Percentiles rank a stretch among this genome's conserved stretches.
Evolutionary conservation across 92 coral and sea anemone genomes (phyloP).

Genomic region (Isaurus tuberculatus): DNA sequence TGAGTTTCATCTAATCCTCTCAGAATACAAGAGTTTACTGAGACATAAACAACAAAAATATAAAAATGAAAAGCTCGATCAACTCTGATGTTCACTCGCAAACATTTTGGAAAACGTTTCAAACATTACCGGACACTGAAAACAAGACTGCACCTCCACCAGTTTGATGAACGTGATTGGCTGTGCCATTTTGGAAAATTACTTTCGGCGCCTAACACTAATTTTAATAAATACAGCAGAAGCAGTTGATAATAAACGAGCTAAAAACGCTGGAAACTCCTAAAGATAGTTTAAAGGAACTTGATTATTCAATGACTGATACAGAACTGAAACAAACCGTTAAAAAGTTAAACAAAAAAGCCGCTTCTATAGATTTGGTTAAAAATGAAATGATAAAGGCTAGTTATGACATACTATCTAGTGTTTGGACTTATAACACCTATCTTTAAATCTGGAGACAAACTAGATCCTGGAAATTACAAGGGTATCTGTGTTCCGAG

Average conservation of each 20-base stretch:
- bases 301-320: constrained; percentile 44
- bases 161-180: constrained; percentile 45
- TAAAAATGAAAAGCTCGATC: constrained; percentile 30
- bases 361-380: constrained; percentile 51
- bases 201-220: not conserved
- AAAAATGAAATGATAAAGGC: constrained; percentile 58
- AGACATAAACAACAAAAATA: constrained; percentile 33
- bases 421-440: constrained; percentile 31
- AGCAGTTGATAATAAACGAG: constrained; percentile 10
- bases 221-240: constrained; percentile 37
- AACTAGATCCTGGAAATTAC: no score
- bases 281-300: not conserved
- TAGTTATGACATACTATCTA: constrained; percentile 27
- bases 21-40: constrained; percentile 44
- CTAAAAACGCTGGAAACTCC: not conserved
- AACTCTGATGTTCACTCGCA: not conserved
- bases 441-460: constrained; percentile 41
- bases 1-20: constrained; percentile 23
- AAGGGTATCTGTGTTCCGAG: constrained; percentile 51
- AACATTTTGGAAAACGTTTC: not conserved
- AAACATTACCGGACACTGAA: not conserved
- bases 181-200: constrained; percentile 7
- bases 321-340: constrained; percentile 32
- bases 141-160: not conserved
- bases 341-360: constrained; percentile 54